phyloP scores from a whole-genome alignment of 2,113 vertebrate genomes.

The Vulpes ferrilata region DNA sequence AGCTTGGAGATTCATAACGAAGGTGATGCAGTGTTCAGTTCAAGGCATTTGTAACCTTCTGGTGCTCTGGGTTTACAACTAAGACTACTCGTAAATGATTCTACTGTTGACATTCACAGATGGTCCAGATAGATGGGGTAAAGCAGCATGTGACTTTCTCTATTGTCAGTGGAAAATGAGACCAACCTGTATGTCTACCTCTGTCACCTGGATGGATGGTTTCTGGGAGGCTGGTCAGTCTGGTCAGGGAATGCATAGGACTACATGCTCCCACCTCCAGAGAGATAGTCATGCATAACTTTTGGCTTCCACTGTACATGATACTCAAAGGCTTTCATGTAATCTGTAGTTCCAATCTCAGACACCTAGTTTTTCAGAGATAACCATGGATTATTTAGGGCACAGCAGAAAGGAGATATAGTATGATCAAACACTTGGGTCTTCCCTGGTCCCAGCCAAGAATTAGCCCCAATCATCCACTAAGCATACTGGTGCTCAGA shows the following conservation, averaged over 20 bases:
- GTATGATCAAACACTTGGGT: background rate
- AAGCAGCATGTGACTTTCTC: background rate
- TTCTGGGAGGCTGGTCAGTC: background rate
- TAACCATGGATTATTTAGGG: background rate
- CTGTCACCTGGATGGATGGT: background rate
- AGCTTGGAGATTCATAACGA: background rate
- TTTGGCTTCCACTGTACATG: background rate
- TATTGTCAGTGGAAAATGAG: background rate
- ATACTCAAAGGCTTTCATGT: background rate
- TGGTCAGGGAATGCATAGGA: accelerated
- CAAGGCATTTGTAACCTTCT: slow-evolving; percentile 52
- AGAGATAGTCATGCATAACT: background rate
- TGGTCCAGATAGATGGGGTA: background rate
- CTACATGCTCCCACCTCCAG: background rate
- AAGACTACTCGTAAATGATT: background rate
- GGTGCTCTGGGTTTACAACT: background rate
- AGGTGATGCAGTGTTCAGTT: background rate
- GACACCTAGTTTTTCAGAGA: background rate
- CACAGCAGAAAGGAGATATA: background rate
- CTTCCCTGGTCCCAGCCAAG: background rate
- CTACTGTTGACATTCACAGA: background rate
- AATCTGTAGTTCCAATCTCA: background rate
- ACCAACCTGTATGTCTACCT: background rate
- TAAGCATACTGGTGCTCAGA: background rate
- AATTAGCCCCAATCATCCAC: background rate